Conservation (phyloP, 2,888 invertebrate species). For the Tetramorium bicarinatum region DNA sequence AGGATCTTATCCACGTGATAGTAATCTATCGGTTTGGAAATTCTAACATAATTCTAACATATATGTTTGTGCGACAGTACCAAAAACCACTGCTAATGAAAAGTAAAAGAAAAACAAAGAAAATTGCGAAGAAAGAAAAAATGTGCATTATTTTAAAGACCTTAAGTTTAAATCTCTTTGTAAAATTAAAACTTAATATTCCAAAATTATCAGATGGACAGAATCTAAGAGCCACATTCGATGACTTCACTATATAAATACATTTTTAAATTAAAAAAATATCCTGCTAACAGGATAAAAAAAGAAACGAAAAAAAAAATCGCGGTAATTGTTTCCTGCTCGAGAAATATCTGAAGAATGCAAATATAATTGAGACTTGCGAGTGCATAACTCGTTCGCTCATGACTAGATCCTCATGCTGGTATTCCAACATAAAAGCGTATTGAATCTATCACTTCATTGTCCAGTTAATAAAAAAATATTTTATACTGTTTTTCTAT, state of each 20-base stretch:
- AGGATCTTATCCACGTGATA: constrained; percentile 59
- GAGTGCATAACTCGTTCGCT: constrained; percentile 69
- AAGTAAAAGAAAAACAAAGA: constrained; percentile 76
- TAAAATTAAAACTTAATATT: constrained; percentile 22
- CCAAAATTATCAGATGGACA: constrained; percentile 67
- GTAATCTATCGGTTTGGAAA: constrained; percentile 33
- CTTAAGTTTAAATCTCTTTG: not conserved
- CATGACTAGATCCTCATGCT: constrained; percentile 79
- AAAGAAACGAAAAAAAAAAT: not conserved
- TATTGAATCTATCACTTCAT: constrained; percentile 24
- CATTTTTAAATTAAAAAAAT: constrained; percentile 11
- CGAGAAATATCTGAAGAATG: constrained; percentile 11
- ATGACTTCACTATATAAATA: constrained; percentile 44
- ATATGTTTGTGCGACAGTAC: constrained; percentile 83
- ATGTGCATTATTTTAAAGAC: constrained; percentile 76
- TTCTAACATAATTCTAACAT: constrained; percentile 64
- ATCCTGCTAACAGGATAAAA: constrained; percentile 10
- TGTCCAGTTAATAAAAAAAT: constrained; percentile 12
- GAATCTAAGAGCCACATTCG: constrained; percentile 51
- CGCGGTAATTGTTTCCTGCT: not conserved
- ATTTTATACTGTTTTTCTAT: not conserved
- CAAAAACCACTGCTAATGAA: constrained; percentile 80
- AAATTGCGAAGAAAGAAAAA: constrained; percentile 76
- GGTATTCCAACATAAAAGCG: constrained; percentile 68
- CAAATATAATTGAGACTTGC: constrained; percentile 35